Conservation (phyloP, 2,797 vertebrate species). For the Characodon lateralis region DNA sequence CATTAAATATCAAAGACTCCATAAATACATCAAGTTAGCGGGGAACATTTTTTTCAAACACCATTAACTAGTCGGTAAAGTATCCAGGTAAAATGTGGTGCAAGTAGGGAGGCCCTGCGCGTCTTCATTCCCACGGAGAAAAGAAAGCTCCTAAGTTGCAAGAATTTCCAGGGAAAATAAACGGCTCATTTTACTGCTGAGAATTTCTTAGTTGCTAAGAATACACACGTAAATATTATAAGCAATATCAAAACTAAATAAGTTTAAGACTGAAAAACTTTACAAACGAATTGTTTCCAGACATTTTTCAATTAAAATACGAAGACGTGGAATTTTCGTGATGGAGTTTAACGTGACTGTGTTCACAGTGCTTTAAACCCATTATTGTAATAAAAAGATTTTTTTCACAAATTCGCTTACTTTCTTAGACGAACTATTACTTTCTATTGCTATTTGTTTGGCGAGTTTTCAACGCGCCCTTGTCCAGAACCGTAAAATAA, state of each 20-base stretch:
- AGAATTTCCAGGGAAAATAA: neutral
- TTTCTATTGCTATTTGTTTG: neutral
- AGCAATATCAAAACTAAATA: neutral
- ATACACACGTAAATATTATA: neutral
- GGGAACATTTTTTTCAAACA: neutral
- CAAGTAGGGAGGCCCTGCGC: neutral
- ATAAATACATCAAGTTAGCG: neutral
- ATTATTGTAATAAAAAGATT: neutral
- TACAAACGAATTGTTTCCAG: neutral
- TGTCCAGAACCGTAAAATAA: neutral
- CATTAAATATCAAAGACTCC: neutral
- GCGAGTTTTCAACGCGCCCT: neutral
- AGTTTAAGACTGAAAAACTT: neutral
- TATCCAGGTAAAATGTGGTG: neutral
- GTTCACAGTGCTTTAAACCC: neutral
- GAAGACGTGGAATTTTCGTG: neutral
- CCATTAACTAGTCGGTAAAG: neutral
- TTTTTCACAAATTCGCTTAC: neutral
- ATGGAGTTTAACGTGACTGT: neutral
- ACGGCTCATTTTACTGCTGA: neutral
- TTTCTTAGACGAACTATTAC: neutral
- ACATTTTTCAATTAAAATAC: neutral
- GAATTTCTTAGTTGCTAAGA: neutral
- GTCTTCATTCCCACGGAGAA: neutral
- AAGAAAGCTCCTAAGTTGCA: neutral